Percentiles rank a stretch among this genome's conserved stretches.
phyloP scores from a whole-genome alignment of 2,888 invertebrate genomes.

The Chamaedrilus cognettii region DNA sequence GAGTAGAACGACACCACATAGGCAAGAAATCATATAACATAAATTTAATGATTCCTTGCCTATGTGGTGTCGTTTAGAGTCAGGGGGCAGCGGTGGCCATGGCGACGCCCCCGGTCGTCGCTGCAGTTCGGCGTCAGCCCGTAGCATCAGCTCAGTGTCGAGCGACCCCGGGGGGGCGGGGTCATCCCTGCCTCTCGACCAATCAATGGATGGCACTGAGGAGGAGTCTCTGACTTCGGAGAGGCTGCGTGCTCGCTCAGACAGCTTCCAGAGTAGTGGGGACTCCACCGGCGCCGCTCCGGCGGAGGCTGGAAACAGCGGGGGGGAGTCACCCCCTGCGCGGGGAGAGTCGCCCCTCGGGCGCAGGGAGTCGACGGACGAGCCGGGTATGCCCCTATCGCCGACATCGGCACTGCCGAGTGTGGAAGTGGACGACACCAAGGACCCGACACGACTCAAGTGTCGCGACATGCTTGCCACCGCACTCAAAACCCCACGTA shows the following conservation, averaged over 20 bases:
- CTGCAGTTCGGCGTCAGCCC: not conserved
- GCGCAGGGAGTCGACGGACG: not conserved
- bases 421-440: constrained; percentile 63
- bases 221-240: too few relatives aligned
- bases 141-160: not conserved
- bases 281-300: not conserved
- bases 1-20: too few relatives aligned
- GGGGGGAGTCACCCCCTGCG: too few relatives aligned
- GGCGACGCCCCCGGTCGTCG: not conserved
- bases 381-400: not conserved
- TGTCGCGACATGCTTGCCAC: constrained; percentile 85
- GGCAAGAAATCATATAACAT: too few relatives aligned
- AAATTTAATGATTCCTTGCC: too few relatives aligned
- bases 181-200: not conserved
- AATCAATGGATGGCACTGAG: not conserved
- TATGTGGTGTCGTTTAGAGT: not conserved
- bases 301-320: not conserved
- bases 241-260: not conserved
- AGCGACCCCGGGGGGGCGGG: not conserved
- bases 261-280: not conserved
- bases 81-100: not conserved
- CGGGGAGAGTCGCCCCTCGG: not conserved
- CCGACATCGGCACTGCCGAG: not conserved
- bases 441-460: constrained; percentile 84
- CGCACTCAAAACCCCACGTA: constrained; percentile 71